A percentile compares a stretch with the other conserved stretches of the same genome.
phyloP scores from a whole-genome alignment of 2,888 invertebrate species.

The Tricholauxania praeusta region DNA sequence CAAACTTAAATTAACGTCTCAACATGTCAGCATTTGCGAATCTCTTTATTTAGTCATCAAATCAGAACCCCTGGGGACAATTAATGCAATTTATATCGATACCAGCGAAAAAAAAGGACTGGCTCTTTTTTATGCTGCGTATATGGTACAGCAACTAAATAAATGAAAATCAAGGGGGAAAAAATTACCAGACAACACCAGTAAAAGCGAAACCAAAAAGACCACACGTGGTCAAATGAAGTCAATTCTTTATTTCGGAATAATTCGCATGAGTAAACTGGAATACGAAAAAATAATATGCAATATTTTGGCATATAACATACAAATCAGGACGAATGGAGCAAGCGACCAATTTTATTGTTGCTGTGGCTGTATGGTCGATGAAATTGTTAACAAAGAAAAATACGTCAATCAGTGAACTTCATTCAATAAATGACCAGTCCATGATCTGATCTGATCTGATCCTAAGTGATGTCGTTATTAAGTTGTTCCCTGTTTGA shows the following conservation, averaged over 20 bases:
- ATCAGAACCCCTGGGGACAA: background rate
- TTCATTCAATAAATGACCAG: conserved; percentile 15
- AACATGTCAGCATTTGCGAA: background rate
- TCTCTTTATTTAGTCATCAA: conserved; percentile 7
- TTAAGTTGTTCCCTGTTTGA: conserved; percentile 25
- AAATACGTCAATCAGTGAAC: conserved; percentile 50
- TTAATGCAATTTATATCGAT: conserved; percentile 1
- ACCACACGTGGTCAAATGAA: conserved; percentile 23
- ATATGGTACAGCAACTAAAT: background rate
- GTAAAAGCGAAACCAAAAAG: background rate
- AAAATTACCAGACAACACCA: no score
- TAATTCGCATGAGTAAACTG: background rate
- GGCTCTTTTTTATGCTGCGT: background rate
- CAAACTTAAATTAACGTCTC: no score
- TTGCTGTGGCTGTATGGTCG: background rate
- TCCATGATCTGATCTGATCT: background rate
- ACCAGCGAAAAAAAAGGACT: background rate
- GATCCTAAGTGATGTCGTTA: conserved; percentile 15
- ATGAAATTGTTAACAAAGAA: conserved; percentile 45
- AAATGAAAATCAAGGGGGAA: background rate
- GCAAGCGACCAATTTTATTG: no score
- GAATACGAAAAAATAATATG: no score
- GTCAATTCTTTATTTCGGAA: background rate
- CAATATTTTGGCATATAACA: no score
- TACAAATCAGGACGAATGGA: no score